These are phyloP conservation scores for Pollenia labialis DNA, from an alignment of 2,888 invertebrate species.

Conservation along the genomic window DNA sequence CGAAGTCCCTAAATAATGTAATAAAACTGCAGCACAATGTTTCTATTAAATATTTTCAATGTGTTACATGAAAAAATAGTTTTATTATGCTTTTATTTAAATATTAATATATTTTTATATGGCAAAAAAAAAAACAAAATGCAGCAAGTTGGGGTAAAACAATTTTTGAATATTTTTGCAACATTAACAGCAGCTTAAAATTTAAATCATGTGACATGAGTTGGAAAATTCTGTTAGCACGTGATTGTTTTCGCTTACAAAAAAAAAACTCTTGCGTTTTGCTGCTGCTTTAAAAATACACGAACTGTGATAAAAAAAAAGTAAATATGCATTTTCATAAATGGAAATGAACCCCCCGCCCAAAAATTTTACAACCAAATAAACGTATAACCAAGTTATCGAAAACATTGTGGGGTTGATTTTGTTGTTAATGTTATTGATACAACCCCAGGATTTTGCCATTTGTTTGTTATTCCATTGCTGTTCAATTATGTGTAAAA, in stretches of 20 bases:
- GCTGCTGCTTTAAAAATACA: neutral
- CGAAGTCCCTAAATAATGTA: constrained; percentile 42
- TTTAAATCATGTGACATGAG: constrained; percentile 47
- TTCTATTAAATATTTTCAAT: neutral
- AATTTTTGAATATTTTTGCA: neutral
- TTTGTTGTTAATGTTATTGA: neutral
- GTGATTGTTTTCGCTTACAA: constrained; percentile 25
- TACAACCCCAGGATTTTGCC: constrained; percentile 70
- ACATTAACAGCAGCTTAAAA: constrained; percentile 35
- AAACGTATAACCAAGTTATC: constrained; percentile 27
- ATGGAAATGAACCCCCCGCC: neutral
- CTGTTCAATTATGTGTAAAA: constrained; percentile 79
- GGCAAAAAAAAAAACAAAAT: neutral
- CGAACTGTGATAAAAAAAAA: neutral
- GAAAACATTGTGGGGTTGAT: constrained; percentile 19
- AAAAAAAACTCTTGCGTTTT: neutral
- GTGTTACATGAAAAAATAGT: neutral
- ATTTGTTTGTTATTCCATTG: constrained; percentile 79
- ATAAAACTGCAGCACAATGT: constrained; percentile 22
- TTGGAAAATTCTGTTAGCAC: constrained; percentile 57
- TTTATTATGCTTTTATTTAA: neutral
- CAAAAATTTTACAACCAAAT: constrained; percentile 14
- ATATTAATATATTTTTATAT: too few species aligned
- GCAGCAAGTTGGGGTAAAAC: too few species aligned
- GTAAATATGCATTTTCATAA: constrained; percentile 7